A percentile compares a stretch with the other conserved stretches of the same genome.
phyloP scores from a whole-genome alignment of 2,797 vertebrate species.

The Danio tinwini region DNA sequence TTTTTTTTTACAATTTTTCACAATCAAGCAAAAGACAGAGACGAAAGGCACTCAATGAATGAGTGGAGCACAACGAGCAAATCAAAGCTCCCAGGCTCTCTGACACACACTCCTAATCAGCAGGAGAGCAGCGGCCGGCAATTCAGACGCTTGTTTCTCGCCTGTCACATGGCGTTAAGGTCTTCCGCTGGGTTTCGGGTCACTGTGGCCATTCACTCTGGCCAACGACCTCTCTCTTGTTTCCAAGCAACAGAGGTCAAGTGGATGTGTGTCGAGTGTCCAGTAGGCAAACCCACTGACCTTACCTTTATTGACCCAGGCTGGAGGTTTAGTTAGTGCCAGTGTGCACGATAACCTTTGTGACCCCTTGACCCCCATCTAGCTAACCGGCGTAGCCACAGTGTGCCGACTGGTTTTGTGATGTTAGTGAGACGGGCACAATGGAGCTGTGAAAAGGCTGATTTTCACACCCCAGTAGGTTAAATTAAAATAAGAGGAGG shows the following conservation, averaged over 20 bases:
- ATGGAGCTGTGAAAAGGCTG: slow-evolving; percentile 12
- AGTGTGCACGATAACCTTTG: slow-evolving; percentile 57
- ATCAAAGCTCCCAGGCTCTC: slow-evolving; percentile 31
- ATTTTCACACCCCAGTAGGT: slow-evolving; percentile 7
- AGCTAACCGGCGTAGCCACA: slow-evolving; percentile 22
- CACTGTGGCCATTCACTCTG: slow-evolving; percentile 69
- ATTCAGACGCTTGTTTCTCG: slow-evolving; percentile 69
- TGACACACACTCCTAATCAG: slow-evolving; percentile 49
- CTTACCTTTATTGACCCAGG: slow-evolving; percentile 31
- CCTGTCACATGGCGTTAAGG: slow-evolving; percentile 75
- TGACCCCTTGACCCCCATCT: slow-evolving; percentile 41
- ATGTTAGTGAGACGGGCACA: slow-evolving; percentile 25
- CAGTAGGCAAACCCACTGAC: slow-evolving; percentile 41
- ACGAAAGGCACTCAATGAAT: slow-evolving; percentile 25
- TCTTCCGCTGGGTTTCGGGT: slow-evolving; percentile 57
- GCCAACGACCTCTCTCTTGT: slow-evolving; percentile 73
- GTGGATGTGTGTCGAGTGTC: slow-evolving; percentile 68
- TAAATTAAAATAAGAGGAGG: slow-evolving; percentile 26
- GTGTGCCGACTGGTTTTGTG: slow-evolving; percentile 32
- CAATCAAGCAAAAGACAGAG: slow-evolving; percentile 6
- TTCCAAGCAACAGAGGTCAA: slow-evolving; percentile 71
- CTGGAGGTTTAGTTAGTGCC: slow-evolving; percentile 40
- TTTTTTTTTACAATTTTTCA: not conserved
- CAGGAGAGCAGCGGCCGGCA: slow-evolving; percentile 59
- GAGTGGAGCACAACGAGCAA: slow-evolving; percentile 9